Conservation (phyloP, 2,888 invertebrate genomes). For the Lasius fuliginosus region DNA sequence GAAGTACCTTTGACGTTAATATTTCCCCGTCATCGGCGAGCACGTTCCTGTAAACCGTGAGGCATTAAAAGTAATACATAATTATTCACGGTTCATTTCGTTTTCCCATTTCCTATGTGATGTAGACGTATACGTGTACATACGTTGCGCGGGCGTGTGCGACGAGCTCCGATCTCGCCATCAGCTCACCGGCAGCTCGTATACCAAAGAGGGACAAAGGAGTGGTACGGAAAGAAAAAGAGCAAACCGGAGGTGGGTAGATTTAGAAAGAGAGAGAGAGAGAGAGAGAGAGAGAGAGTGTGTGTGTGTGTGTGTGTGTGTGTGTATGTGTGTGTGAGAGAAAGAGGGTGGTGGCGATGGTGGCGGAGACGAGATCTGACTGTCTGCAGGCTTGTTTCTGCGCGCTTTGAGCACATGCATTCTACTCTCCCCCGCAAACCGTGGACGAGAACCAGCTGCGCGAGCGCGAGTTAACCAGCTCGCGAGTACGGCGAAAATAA, state of each 20-base stretch:
- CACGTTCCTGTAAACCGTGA: conserved; percentile 68
- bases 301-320: too few species aligned
- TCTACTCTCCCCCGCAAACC: conserved; percentile 61
- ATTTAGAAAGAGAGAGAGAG: conserved; percentile 36
- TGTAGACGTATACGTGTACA: conserved; percentile 61
- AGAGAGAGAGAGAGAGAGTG: too few species aligned
- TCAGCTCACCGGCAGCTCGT: conserved; percentile 64
- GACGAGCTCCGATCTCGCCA: conserved; percentile 58
- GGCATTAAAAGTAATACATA: conserved; percentile 80
- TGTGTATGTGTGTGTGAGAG: neutral
- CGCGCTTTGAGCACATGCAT: conserved; percentile 73
- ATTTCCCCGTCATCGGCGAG: conserved; percentile 61
- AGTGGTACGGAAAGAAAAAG: conserved; percentile 49
- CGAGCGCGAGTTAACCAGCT: conserved; percentile 66
- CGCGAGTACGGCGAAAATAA: conserved; percentile 74
- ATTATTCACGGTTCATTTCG: conserved; percentile 82
- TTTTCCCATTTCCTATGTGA: conserved; percentile 81
- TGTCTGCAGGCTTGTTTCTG: conserved; percentile 72
- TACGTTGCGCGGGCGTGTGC: conserved; percentile 62
- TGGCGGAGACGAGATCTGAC: conserved; percentile 56
- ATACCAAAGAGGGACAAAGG: conserved; percentile 51
- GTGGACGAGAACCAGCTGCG: conserved; percentile 39
- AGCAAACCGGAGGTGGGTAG: conserved; percentile 22
- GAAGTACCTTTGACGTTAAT: conserved; percentile 79
- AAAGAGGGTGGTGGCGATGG: neutral